Evolutionary conservation across 2,113 vertebrate species (phyloP).

Genomic region (Dipodomys spectabilis): DNA sequence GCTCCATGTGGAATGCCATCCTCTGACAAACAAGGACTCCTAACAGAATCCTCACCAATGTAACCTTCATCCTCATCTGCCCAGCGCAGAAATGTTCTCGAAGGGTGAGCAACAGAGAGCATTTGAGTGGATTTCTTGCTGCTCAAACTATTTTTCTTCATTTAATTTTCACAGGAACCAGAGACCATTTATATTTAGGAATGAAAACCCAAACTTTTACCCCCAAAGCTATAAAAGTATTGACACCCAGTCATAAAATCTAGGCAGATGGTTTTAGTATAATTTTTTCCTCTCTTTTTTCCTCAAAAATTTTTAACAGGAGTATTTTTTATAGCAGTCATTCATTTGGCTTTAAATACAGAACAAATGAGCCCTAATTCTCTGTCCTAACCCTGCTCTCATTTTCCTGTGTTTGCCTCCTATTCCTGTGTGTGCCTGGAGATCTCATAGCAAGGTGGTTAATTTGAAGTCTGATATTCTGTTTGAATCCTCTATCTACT

Average conservation of each 20-base stretch:
- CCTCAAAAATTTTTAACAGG: not conserved
- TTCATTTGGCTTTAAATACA: conserved; percentile 21
- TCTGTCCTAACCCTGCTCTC: not conserved
- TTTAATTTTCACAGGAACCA: conserved; percentile 19
- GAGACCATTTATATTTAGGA: not conserved
- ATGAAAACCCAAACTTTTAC: not conserved
- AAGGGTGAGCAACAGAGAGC: not conserved
- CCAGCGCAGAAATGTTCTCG: not conserved
- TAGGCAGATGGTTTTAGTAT: not conserved
- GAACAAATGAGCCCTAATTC: not conserved
- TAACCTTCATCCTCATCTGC: not conserved
- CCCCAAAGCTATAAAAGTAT: not conserved
- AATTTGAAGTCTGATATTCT: not conserved
- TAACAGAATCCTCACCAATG: not conserved
- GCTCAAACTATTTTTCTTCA: not conserved
- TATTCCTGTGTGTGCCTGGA: too few species aligned
- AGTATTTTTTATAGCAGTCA: not conserved
- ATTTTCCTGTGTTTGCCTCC: not conserved
- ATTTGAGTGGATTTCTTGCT: not conserved
- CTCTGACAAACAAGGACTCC: not conserved
- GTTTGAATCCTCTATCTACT: not conserved
- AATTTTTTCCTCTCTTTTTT: not conserved
- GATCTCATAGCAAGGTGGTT: not conserved
- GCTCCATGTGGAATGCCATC: not conserved
- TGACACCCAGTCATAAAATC: not conserved